These are phyloP conservation scores for Ptychobarbus kaznakovi DNA, from an alignment of 2,797 vertebrate genomes.

Conservation along the genomic window DNA sequence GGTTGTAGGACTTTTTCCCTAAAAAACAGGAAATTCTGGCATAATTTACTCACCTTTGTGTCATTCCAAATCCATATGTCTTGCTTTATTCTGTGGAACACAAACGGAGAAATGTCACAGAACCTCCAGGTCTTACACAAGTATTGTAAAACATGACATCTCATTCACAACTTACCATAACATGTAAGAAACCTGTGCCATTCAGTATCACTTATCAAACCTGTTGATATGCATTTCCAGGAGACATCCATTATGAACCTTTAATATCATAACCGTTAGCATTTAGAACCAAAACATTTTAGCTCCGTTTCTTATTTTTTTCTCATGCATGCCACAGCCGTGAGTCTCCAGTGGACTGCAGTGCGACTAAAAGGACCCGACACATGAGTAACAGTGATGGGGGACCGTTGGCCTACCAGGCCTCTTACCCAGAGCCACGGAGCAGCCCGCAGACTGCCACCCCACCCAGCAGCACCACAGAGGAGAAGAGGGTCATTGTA, in stretches of 20 bases:
- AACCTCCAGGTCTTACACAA: neutral
- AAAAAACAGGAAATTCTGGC: neutral
- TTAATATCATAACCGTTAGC: neutral
- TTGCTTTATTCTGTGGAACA: neutral
- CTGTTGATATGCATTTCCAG: neutral
- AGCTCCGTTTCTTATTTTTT: no score
- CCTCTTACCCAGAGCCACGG: slow-evolving; percentile 77
- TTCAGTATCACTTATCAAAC: neutral
- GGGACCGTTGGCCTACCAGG: slow-evolving; percentile 74
- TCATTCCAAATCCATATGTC: neutral
- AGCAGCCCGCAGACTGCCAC: slow-evolving; percentile 75
- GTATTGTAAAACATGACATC: neutral
- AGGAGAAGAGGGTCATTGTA: slow-evolving; percentile 89
- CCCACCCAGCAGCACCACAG: slow-evolving; percentile 73
- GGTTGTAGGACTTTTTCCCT: neutral
- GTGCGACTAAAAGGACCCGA: slow-evolving; percentile 77
- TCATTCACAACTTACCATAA: neutral
- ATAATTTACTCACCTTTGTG: neutral
- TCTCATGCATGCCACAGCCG: slow-evolving; percentile 64
- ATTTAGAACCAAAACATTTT: neutral
- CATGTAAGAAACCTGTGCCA: neutral
- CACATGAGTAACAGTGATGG: slow-evolving; percentile 77
- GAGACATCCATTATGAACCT: neutral
- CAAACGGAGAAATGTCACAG: neutral
- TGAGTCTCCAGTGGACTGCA: slow-evolving; percentile 82